These are phyloP conservation scores for Odontesthes bonariensis DNA, from an alignment of 2,113 vertebrate species.

Conservation along the genomic window DNA sequence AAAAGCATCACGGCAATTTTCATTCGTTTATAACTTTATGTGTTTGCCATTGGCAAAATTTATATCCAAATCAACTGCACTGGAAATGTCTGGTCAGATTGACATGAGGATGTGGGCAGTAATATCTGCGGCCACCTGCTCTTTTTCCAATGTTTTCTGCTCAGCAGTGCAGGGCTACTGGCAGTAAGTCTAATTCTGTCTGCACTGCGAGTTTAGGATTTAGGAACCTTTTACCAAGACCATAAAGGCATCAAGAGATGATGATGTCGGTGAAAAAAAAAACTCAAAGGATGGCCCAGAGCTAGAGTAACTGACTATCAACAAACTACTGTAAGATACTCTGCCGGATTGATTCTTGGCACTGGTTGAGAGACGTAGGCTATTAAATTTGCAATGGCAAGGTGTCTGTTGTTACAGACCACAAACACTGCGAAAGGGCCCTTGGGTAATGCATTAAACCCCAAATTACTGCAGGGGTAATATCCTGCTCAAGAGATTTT, in stretches of 20 bases:
- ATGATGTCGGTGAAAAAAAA: conserved; percentile 52
- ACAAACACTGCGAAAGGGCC: conserved; percentile 53
- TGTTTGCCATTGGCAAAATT: conserved; percentile 55
- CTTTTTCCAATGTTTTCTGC: conserved; percentile 54
- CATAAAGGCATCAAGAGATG: conserved; percentile 47
- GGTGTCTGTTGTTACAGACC: conserved; percentile 51
- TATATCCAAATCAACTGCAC: conserved; percentile 57
- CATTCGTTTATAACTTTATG: conserved; percentile 57
- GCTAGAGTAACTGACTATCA: conserved; percentile 32
- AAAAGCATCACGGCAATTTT: conserved; percentile 60
- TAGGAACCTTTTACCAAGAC: conserved; percentile 48
- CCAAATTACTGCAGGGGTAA: conserved; percentile 54
- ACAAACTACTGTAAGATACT: conserved; percentile 38
- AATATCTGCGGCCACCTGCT: conserved; percentile 75
- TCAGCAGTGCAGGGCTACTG: conserved; percentile 56
- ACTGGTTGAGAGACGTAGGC: conserved; percentile 5
- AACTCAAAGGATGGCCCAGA: conserved; percentile 51
- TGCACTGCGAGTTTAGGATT: conserved; percentile 62
- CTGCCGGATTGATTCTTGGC: conserved; percentile 42
- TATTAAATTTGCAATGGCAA: conserved; percentile 42
- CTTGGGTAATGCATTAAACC: conserved; percentile 52
- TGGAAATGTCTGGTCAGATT: conserved; percentile 69
- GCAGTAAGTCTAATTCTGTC: conserved; percentile 55
- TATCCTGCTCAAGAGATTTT: conserved; percentile 26
- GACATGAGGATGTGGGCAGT: conserved; percentile 69